Evolutionary conservation across 2,888 invertebrate genomes (phyloP).

Genomic region (Choristoneura rosaceana): DNA sequence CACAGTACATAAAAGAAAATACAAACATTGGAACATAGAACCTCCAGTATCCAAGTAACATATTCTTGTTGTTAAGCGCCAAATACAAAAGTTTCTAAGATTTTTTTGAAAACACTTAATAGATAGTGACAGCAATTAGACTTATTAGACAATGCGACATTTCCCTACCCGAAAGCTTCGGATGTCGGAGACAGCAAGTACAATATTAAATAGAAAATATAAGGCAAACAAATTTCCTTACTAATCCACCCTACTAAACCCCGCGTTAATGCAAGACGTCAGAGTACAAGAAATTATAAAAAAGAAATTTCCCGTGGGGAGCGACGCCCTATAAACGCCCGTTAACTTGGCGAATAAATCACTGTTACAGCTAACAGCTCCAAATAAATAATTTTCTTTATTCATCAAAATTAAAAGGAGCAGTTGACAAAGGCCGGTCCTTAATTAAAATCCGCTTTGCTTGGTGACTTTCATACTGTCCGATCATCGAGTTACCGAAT

Average conservation of each 20-base stretch:
- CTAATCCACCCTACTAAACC: slow-evolving; percentile 44
- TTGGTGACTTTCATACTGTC: slow-evolving; percentile 62
- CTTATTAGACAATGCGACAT: not conserved
- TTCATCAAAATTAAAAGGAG: slow-evolving; percentile 84
- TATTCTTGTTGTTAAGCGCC: too few relatives aligned
- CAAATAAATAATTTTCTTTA: slow-evolving; percentile 84
- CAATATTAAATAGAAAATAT: slow-evolving; percentile 22
- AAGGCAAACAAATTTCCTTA: slow-evolving; percentile 33
- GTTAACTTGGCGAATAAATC: slow-evolving; percentile 78
- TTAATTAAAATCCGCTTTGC: slow-evolving; percentile 80
- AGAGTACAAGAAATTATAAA: slow-evolving; percentile 67
- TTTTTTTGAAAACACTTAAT: not conserved
- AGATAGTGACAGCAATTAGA: not conserved
- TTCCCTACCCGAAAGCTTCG: not conserved
- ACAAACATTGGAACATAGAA: too few relatives aligned
- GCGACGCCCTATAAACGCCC: slow-evolving; percentile 68
- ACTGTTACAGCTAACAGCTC: slow-evolving; percentile 76
- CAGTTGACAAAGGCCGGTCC: slow-evolving; percentile 79
- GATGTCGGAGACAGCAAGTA: not conserved
- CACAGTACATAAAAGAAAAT: too few relatives aligned
- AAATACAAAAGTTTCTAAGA: not conserved
- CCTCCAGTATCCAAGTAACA: too few relatives aligned
- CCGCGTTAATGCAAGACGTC: slow-evolving; percentile 61
- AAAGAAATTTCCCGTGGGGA: slow-evolving; percentile 70
- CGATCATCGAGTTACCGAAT: slow-evolving; percentile 61